Conservation (phyloP, 1,140 invertebrate genomes). For the Pachypeltis micranthus region DNA sequence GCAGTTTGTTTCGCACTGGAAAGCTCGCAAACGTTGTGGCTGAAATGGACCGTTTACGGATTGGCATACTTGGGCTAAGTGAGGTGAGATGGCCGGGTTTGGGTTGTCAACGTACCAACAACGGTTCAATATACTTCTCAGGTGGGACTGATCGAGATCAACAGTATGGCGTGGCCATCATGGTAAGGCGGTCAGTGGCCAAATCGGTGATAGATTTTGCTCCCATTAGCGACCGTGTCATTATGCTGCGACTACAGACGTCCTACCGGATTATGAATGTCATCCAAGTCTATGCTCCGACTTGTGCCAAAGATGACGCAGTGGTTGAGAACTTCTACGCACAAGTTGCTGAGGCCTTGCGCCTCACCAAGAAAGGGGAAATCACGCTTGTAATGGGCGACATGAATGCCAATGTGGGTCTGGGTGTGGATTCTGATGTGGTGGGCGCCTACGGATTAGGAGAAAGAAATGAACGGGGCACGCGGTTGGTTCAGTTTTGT, state of each 20-base stretch:
- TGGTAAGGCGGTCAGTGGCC: conserved; percentile 4
- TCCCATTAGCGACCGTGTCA: conserved; percentile 4
- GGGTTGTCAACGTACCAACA: conserved; percentile 5
- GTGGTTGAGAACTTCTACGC: conserved; percentile 18
- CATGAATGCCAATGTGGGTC: conserved; percentile 15
- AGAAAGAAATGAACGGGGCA: neutral
- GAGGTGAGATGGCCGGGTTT: conserved; percentile 23
- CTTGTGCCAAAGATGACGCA: neutral
- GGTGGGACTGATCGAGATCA: neutral
- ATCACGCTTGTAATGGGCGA: conserved; percentile 17
- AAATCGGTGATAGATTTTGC: conserved; percentile 4
- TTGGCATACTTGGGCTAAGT: conserved; percentile 22
- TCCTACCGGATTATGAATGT: conserved; percentile 3
- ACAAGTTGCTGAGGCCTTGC: conserved; percentile 7
- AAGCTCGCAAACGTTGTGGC: conserved; percentile 21
- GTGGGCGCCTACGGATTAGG: conserved; percentile 13
- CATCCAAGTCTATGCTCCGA: conserved; percentile 19
- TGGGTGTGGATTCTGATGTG: neutral
- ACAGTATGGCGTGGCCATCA: conserved; percentile 13
- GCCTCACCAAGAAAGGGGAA: neutral
- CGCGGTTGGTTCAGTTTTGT: conserved; percentile 13
- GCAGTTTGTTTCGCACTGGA: conserved; percentile 22
- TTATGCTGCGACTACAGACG: neutral
- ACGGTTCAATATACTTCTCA: conserved; percentile 17
- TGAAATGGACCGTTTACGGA: conserved; percentile 24